Evolutionary conservation across 35 echinoderm and acorn worm genomes (phyloP), one percentile per base, ranked within the genome.

Genomic region (Strongylocentrotus purpuratus): DNA sequence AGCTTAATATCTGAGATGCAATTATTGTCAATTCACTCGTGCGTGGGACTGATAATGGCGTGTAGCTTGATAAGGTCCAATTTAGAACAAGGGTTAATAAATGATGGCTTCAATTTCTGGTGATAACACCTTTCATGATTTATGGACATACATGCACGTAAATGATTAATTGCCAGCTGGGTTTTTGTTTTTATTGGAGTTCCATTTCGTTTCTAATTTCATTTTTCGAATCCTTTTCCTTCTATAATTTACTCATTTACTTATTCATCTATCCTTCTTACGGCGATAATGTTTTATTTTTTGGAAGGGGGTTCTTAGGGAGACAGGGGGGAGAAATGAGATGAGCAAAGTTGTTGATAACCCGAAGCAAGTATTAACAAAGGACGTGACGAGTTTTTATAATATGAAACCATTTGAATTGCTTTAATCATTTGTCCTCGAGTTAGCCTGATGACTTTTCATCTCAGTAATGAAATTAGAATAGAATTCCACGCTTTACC

Each of bases 71-170:
- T 89, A 25, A 89, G 33, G 87, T 45, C 87, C 87, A 93, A 58
- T 93, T 93, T 93, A 50, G 28, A 25, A 13, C 91, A 13, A 31
- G 91, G 41, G 45, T 50, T 93, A 93, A 93, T 93, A 93, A 93
- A 93, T 93, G 91, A 93, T 93, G 91, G 33, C 91, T 93, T 46
- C 65, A 78, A 78, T 46, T 31, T 46, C 91, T 93, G 45, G 46
- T 31, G n/a, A 45, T 93, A 28, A 58, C 91, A 50, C 31, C 45
- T 9, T 50, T 28, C 10, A 93, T 93, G 91, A 93, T 93, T 93
- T 93, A 93, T 93, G 48, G 46, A 93, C 11, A 93, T 50, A 46
- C 48, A 93, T 93, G 91, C 91, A 93, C 41, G 91, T 93, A 93
- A 93, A 93, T 93, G 91, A 93, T 93, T 93, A 93, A 93, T 93